Conservation (phyloP, 2,888 invertebrate species). For the Lottia scabra region DNA sequence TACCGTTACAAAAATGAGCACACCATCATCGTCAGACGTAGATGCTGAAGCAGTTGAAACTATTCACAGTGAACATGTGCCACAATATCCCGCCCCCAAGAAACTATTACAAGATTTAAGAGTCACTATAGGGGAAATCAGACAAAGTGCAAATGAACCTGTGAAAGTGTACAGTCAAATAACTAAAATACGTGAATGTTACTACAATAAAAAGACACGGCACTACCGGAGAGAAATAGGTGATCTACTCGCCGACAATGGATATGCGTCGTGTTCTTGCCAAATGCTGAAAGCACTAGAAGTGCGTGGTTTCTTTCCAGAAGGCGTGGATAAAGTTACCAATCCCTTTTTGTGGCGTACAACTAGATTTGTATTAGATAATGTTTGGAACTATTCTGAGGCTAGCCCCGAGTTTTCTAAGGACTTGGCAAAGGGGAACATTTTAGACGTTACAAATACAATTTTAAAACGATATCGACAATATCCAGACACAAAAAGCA, state of each 20-base stretch:
- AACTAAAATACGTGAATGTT: background rate
- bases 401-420: conserved; percentile 55
- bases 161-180: background rate
- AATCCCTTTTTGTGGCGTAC: conserved; percentile 67
- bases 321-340: conserved; percentile 29
- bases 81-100: background rate
- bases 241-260: background rate
- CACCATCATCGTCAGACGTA: too few relatives aligned
- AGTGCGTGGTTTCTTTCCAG: conserved; percentile 58
- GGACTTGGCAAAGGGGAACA: conserved; percentile 22
- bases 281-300: conserved; percentile 62
- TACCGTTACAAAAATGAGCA: too few relatives aligned
- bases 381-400: conserved; percentile 65
- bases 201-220: background rate
- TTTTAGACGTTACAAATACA: background rate
- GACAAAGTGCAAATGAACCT: background rate
- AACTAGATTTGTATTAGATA: conserved; percentile 63
- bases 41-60: too few relatives aligned
- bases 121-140: background rate
- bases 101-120: background rate
- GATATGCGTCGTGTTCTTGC: conserved; percentile 46
- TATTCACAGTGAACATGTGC: too few relatives aligned
- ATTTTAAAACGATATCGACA: background rate
- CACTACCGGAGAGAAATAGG: background rate
- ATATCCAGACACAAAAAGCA: background rate